Base-by-base conservation (phyloP, 1,140 invertebrate genomes). In the Liolophura sinensis region DNA sequence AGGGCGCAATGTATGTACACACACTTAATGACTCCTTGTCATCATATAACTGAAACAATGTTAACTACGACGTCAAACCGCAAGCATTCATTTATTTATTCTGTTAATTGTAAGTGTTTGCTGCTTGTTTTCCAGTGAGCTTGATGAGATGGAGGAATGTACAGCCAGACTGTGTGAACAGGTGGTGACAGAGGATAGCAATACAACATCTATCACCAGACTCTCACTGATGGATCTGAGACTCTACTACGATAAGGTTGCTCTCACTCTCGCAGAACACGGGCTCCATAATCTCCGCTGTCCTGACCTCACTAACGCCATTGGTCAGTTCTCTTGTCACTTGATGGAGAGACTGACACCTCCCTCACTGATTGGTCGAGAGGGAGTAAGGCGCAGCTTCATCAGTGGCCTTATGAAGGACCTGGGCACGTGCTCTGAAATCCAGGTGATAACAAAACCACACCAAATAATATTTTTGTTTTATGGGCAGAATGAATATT, bases 91-190 rank as follows among this genome's bases (percentile, higher is more conserved):
- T 24, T 20, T 63, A 12, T 27, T 55, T 16, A 15, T 9, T 5
- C 55, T 67, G 20, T 15, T 11, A 18, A n/a, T n/a, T n/a, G n/a
- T n/a, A n/a, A 48, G n/a, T 60, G 52, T 46, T 9, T 40, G 15
- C 24, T 5, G 63, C 15, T 65, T n/a, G 15, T 65, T 67, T 58
- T 62, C 20, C 51, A 76, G 74, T 18, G 68, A 68, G 16, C 31
- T 60, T 16, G 20, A 62, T 16, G 18, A 59, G 7, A 52, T 76
- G 14, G 74, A 76, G 31, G 65, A 68, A 40, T 51, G 46, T 14
- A 61, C 66, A 40, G 65, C 67, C 16, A 14, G 31, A 18, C 47
- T 72, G 11, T 54, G 70, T n/a, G 22, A 61, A 12, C 56, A 47
- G 22, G 27, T 75, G 11, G 57, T 73, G 46, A 47, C 54, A 18